Conservation (phyloP, 2,888 invertebrate genomes). For the Apotomis capreana region DNA sequence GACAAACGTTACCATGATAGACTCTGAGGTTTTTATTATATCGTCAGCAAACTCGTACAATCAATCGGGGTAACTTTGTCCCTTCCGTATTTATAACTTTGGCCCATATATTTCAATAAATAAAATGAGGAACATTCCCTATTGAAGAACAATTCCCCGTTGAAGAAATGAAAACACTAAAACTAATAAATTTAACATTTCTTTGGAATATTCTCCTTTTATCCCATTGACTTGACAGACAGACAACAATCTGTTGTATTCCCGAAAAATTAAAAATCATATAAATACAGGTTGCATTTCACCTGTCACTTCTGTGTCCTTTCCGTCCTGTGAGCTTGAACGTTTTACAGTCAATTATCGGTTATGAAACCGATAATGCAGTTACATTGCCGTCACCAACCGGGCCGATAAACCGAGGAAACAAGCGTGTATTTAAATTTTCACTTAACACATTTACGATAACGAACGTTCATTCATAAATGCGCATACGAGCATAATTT, state of each 20-base stretch:
- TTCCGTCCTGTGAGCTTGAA: conserved; percentile 2
- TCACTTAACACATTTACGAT: conserved; percentile 59
- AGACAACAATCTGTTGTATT: background rate
- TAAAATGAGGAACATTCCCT: too few species aligned
- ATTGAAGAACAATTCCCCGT: too few species aligned
- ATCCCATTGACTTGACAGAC: too few species aligned
- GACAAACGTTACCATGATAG: too few species aligned
- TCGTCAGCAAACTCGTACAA: too few species aligned
- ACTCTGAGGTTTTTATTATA: too few species aligned
- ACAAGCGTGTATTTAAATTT: conserved; percentile 56
- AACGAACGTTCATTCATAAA: conserved; percentile 52
- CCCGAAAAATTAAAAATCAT: background rate
- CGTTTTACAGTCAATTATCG: conserved; percentile 24
- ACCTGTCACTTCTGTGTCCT: background rate
- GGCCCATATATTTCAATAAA: too few species aligned
- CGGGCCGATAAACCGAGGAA: conserved; percentile 45
- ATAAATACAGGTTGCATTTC: conserved; percentile 4
- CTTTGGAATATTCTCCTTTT: too few species aligned
- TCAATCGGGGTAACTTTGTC: too few species aligned
- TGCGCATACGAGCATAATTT: conserved; percentile 31
- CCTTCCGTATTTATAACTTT: too few species aligned
- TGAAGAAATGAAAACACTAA: too few species aligned
- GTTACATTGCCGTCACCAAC: conserved; percentile 41
- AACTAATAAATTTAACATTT: too few species aligned
- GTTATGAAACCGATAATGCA: conserved; percentile 31